Evolutionary conservation across 2,113 vertebrate species (phyloP).

Genomic region (Perccottus glenii): DNA sequence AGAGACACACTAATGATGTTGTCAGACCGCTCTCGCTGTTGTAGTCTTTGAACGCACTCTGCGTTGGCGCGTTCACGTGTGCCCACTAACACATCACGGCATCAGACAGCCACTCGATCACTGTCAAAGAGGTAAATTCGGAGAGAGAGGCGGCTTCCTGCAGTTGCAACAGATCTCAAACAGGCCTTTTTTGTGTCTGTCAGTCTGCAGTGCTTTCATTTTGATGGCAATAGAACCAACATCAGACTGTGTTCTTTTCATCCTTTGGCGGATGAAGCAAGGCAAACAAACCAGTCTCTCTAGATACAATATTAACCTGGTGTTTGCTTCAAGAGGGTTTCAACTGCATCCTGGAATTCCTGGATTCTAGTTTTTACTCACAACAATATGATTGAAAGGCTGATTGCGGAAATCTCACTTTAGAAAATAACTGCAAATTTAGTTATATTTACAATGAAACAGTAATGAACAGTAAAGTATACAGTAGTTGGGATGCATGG

Average conservation of each 20-base stretch:
- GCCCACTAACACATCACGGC: conserved; percentile 54
- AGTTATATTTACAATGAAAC: too few relatives aligned
- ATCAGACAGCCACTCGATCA: conserved; percentile 72
- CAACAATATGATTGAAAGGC: too few relatives aligned
- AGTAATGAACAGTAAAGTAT: too few relatives aligned
- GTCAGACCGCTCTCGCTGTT: conserved; percentile 52
- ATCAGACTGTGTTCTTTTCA: conserved; percentile 60
- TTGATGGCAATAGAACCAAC: conserved; percentile 55
- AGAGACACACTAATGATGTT: conserved; percentile 74
- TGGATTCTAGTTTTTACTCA: background rate
- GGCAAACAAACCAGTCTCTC: conserved; percentile 54
- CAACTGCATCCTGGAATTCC: background rate
- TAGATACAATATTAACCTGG: conserved; percentile 2
- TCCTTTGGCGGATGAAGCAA: conserved; percentile 47
- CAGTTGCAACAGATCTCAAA: conserved; percentile 70
- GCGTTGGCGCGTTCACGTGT: conserved; percentile 35
- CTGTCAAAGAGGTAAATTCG: conserved; percentile 73
- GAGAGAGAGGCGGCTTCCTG: conserved; percentile 67
- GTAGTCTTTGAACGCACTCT: conserved; percentile 64
- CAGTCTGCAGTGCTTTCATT: conserved; percentile 68
- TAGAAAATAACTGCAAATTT: background rate
- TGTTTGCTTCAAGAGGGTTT: conserved; percentile 29
- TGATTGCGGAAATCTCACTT: too few relatives aligned
- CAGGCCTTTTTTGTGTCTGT: conserved; percentile 71
- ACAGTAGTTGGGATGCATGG: too few relatives aligned